Evolutionary conservation across 2,888 invertebrate species (phyloP).

Genomic region (Thysanoteuthis rhombus): DNA sequence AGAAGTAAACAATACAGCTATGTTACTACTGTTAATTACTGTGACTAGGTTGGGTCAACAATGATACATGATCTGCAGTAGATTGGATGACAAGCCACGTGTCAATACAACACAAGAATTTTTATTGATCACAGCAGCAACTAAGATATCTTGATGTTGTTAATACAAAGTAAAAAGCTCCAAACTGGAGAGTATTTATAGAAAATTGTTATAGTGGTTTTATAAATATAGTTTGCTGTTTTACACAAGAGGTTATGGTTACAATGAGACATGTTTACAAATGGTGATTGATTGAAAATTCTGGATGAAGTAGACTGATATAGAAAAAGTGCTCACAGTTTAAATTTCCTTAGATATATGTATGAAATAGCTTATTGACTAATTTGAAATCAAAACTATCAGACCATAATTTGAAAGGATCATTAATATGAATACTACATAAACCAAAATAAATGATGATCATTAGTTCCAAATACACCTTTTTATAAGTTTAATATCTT

Average conservation of each 20-base stretch:
- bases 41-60: neutral
- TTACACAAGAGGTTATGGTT: neutral
- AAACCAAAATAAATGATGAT: neutral
- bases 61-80: constrained; percentile 12
- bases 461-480: neutral
- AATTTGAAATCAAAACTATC: neutral
- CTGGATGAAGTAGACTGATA: neutral
- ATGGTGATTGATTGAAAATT: neutral
- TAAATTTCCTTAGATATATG: neutral
- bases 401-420: neutral
- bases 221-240: neutral
- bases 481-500: neutral
- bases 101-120: constrained; percentile 12
- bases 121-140: neutral
- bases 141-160: neutral
- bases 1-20: constrained; percentile 12
- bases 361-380: neutral
- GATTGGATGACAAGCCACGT: neutral
- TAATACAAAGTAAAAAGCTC: neutral
- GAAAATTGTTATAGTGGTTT: neutral
- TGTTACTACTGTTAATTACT: neutral
- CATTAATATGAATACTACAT: neutral
- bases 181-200: neutral
- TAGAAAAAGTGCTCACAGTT: neutral
- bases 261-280: neutral